These are phyloP conservation scores for Takifugu ocellatus DNA, from an alignment of 2,797 vertebrate genomes.

Conservation along the genomic window DNA sequence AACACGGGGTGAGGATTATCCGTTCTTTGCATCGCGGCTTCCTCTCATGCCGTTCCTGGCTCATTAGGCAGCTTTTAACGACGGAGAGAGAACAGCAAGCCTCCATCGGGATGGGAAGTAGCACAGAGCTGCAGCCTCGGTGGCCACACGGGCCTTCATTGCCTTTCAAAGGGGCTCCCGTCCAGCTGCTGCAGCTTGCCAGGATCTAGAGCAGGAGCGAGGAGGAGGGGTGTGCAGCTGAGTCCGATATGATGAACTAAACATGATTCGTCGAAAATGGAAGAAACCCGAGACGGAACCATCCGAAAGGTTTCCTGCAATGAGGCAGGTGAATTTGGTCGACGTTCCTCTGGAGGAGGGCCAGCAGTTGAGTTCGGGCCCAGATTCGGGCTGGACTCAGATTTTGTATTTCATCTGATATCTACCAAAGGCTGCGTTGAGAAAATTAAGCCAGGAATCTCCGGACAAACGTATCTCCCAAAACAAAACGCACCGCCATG, in stretches of 20 bases:
- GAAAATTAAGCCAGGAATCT: conserved; percentile 5
- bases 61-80: conserved; percentile 44
- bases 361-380: conserved; percentile 32
- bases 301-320: conserved; percentile 33
- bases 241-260: conserved; percentile 60
- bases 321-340: conserved; percentile 45
- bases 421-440: conserved; percentile 44
- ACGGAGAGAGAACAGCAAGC: conserved; percentile 31
- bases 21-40: conserved; percentile 26
- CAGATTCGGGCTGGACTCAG: conserved; percentile 12
- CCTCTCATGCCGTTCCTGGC: conserved; percentile 36
- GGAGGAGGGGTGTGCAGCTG: conserved; percentile 26
- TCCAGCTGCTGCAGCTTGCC: conserved; percentile 37
- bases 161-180: conserved; percentile 39
- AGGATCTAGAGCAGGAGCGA: conserved; percentile 36
- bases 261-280: conserved; percentile 55
- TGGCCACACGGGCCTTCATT: conserved; percentile 40
- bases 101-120: conserved; percentile 52
- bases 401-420: conserved; percentile 45
- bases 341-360: conserved; percentile 40
- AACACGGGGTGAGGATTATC: conserved; percentile 31
- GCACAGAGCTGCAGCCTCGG: conserved; percentile 50
- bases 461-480: neutral
- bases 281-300: conserved; percentile 31
- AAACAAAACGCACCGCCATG: conserved; percentile 1